phyloP scores from a whole-genome alignment of 2,797 vertebrate genomes.

The Rhincodon typus region DNA sequence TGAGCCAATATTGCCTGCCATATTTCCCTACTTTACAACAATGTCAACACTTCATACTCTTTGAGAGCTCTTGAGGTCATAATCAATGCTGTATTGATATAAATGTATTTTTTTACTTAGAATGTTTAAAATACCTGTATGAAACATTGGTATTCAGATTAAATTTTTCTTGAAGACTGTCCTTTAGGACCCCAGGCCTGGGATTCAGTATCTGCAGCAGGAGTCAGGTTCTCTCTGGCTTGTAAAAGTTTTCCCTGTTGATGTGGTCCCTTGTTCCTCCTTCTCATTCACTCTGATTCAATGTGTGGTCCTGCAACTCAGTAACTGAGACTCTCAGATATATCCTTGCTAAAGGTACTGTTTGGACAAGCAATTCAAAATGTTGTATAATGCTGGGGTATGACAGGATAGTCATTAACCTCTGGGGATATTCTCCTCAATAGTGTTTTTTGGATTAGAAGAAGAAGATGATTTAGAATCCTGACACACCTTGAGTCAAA shows the following conservation, averaged over 20 bases:
- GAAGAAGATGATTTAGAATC: background rate
- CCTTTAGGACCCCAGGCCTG: background rate
- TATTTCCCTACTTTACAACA: background rate
- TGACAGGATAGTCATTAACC: background rate
- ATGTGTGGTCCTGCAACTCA: background rate
- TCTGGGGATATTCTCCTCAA: background rate
- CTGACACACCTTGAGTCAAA: background rate
- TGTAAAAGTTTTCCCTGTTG: background rate
- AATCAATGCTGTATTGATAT: background rate
- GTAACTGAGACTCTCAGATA: background rate
- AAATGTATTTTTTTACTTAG: background rate
- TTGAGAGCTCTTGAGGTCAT: background rate
- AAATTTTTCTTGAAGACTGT: background rate
- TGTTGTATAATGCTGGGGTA: background rate
- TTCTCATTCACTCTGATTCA: background rate
- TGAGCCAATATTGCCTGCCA: background rate
- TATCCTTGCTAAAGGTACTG: background rate
- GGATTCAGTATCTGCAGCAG: background rate
- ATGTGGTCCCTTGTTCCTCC: background rate
- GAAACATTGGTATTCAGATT: background rate
- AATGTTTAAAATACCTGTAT: background rate
- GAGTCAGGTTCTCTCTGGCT: background rate
- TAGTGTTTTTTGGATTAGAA: background rate
- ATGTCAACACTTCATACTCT: background rate
- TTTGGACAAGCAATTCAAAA: background rate